Percentiles rank a stretch among this genome's conserved stretches.
phyloP scores from a whole-genome alignment of 2,113 vertebrate genomes.

The Lathamus discolor region DNA sequence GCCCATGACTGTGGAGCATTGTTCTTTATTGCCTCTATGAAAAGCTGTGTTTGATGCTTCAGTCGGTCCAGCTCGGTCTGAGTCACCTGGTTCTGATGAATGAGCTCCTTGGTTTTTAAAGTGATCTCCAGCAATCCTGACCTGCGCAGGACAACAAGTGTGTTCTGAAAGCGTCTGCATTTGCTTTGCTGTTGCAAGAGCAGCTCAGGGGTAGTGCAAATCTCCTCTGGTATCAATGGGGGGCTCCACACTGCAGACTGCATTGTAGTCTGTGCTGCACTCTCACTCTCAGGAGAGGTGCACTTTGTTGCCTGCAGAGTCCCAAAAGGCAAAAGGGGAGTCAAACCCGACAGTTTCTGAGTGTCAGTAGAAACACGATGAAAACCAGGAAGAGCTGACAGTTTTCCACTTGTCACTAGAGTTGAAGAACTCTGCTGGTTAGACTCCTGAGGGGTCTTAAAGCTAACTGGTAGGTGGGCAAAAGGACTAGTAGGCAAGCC shows the following conservation, averaged over 20 bases:
- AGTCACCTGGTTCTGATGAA: conserved; percentile 88
- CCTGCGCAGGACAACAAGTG: conserved; percentile 84
- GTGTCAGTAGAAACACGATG: conserved; percentile 25
- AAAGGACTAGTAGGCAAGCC: conserved; percentile 19
- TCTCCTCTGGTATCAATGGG: conserved; percentile 49
- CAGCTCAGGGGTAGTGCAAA: conserved; percentile 61
- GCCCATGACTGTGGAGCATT: conserved; percentile 86
- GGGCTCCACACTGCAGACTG: conserved; percentile 61
- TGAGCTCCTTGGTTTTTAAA: conserved; percentile 91
- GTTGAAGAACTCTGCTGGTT: conserved; percentile 58
- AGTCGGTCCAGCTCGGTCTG: conserved; percentile 86
- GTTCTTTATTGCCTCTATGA: conserved; percentile 83
- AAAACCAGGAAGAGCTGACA: conserved; percentile 13
- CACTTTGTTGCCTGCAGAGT: conserved; percentile 63
- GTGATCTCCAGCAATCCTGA: conserved; percentile 90
- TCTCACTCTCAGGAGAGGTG: conserved; percentile 40
- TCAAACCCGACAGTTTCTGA: conserved; percentile 62
- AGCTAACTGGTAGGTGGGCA: conserved; percentile 11
- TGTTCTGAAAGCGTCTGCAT: conserved; percentile 87
- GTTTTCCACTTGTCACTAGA: conserved; percentile 58
- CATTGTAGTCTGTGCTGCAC: neutral
- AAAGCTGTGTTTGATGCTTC: conserved; percentile 85
- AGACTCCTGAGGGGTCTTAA: conserved; percentile 65
- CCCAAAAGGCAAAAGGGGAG: conserved; percentile 68
- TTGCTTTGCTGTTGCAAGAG: conserved; percentile 72